These are phyloP conservation scores for Pantherophis guttatus DNA, from an alignment of 2,113 vertebrate genomes.

Conservation along the genomic window DNA sequence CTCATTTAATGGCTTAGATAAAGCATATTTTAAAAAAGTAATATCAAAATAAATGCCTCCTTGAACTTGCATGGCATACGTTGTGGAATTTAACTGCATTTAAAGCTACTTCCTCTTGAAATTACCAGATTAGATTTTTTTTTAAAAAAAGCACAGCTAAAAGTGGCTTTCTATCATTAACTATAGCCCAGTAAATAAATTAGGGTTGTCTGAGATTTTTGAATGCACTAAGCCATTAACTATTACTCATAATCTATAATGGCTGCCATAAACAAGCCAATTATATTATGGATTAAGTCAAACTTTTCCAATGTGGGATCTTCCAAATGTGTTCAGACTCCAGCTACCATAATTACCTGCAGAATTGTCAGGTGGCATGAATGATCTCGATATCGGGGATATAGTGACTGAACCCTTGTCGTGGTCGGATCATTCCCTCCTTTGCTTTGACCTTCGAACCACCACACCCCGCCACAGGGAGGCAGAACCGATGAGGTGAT, in stretches of 20 bases:
- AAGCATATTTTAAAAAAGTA: background rate
- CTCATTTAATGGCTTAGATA: background rate
- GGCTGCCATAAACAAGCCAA: background rate
- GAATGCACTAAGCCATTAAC: background rate
- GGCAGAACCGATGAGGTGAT: no score
- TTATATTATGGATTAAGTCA: background rate
- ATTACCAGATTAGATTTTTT: background rate
- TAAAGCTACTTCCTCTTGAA: background rate
- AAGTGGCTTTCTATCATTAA: background rate
- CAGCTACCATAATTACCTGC: background rate
- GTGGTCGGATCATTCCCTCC: no score
- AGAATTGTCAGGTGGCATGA: background rate
- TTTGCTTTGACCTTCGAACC: no score
- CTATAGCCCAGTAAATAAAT: background rate
- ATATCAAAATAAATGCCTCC: background rate
- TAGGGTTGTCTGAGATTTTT: background rate
- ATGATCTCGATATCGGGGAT: no score
- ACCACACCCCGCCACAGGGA: no score
- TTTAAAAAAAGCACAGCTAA: background rate
- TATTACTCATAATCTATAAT: background rate
- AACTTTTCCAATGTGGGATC: background rate
- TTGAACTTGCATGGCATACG: background rate
- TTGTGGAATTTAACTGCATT: background rate
- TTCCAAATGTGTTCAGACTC: background rate
- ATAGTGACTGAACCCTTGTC: no score